A percentile compares a stretch with the other conserved stretches of the same genome.
Evolutionary conservation across 2,113 vertebrate species (phyloP).

Genomic region (Pteruthius melanotis): DNA sequence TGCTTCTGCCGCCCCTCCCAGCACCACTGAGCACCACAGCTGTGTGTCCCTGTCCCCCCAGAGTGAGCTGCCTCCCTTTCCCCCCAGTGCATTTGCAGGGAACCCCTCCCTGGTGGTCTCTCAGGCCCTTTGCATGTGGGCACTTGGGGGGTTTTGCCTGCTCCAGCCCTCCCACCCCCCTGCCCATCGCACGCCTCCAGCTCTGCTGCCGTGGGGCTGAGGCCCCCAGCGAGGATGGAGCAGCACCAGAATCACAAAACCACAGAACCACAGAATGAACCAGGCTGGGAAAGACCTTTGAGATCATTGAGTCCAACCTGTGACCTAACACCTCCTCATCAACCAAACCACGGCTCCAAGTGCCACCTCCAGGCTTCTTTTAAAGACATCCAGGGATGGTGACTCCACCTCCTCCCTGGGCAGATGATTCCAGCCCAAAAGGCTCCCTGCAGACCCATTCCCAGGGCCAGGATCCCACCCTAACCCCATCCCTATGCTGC

Average conservation of each 20-base stretch:
- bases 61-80: not conserved
- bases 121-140: accelerated
- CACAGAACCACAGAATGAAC: not conserved
- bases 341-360: not conserved
- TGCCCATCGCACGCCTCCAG: accelerated
- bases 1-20: not conserved
- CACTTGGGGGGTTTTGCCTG: not conserved
- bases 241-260: not conserved
- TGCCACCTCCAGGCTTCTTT: not conserved
- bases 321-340: not conserved
- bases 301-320: accelerated
- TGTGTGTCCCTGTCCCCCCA: not conserved
- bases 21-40: not conserved
- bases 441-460: not conserved
- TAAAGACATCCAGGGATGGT: accelerated
- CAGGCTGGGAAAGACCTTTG: not conserved
- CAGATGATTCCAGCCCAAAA: not conserved
- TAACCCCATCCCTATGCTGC: not conserved
- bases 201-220: not conserved
- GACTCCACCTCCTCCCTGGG: not conserved
- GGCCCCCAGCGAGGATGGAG: accelerated
- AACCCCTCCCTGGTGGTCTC: not conserved
- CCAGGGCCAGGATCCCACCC: not conserved
- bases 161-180: not conserved
- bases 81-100: accelerated